Conservation (phyloP, 2,888 invertebrate species). For the Xestia c-nigrum region DNA sequence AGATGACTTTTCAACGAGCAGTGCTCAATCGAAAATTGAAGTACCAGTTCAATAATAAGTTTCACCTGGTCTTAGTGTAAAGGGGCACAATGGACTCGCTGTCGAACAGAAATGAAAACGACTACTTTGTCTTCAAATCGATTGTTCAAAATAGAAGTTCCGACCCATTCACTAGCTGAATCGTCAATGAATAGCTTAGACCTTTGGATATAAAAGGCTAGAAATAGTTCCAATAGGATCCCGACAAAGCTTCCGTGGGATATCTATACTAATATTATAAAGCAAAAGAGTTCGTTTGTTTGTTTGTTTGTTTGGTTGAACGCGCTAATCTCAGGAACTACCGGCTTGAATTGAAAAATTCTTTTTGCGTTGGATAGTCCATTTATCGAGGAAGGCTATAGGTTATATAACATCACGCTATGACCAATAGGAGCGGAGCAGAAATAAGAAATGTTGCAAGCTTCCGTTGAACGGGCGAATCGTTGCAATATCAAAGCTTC, state of each 20-base stretch:
- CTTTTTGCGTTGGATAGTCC: too few species aligned
- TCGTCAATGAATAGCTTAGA: background rate
- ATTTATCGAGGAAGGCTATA: too few species aligned
- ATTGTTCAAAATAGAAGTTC: background rate
- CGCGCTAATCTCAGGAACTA: too few species aligned
- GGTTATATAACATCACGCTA: too few species aligned
- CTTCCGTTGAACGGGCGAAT: too few species aligned
- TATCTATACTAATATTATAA: too few species aligned
- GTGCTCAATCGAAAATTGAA: background rate
- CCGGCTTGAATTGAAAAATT: too few species aligned
- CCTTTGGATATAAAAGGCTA: background rate
- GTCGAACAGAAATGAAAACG: background rate
- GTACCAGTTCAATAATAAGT: background rate
- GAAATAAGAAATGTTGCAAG: too few species aligned
- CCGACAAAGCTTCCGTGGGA: background rate
- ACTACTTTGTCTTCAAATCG: background rate
- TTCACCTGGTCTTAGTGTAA: background rate
- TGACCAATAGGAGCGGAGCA: too few species aligned
- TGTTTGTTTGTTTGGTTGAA: too few species aligned
- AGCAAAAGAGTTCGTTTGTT: too few species aligned
- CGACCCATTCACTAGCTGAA: background rate
- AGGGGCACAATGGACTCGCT: background rate
- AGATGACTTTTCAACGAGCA: background rate
- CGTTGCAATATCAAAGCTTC: too few species aligned
- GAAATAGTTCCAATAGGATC: background rate